Evolutionary conservation across 2,797 vertebrate species (phyloP), one percentile per base, ranked within the genome.

Genomic region (Graptemys geographica): DNA sequence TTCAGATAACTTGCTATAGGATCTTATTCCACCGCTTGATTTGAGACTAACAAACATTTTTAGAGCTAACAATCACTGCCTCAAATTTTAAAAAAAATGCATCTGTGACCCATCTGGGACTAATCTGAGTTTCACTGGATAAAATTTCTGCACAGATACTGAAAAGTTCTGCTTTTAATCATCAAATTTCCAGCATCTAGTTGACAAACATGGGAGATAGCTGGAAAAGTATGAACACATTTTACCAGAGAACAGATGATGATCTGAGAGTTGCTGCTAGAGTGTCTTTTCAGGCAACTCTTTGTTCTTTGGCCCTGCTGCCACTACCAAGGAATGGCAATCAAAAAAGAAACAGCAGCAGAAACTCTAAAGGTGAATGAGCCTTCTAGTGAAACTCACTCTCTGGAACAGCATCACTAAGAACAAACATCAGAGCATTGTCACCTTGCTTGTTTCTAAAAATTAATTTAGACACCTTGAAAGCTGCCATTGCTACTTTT

Each of bases 401-500:
- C n/a, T 93, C 89, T 89, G 69, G 91, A 93, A 86, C 4, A 65
- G 41, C 49, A 89, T 79, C 31, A 62, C 25, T 90, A 94, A 57
- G 80, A 91, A 88, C 23, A 74, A 74, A 44, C 81, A 90, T 13
- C 55, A 84, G 27, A 89, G 57, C 37, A 82, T 85, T 89, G 33
- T 37, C 62, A 19, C 18, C 21, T 51, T 94, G 72, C 79, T 52
- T 79, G 51, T 79, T 76, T 83, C 57, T 0, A 2, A 87, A 94
- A 94, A 87, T 33, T 93, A 37, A 74, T 95, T 93, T 28, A 86
- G 51, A 92, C 82, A 89, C 83, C 86, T 95, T 93, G 49, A 95
- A 94, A 96, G 56, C 37, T 94, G 86, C 92, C 82, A 93, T 94
- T 81, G 79, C 65, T 94, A 3, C 80, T 82, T 95, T 88, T 90